Evolutionary conservation across 2,113 vertebrate genomes (phyloP).

Genomic region (Asarcornis scutulata): DNA sequence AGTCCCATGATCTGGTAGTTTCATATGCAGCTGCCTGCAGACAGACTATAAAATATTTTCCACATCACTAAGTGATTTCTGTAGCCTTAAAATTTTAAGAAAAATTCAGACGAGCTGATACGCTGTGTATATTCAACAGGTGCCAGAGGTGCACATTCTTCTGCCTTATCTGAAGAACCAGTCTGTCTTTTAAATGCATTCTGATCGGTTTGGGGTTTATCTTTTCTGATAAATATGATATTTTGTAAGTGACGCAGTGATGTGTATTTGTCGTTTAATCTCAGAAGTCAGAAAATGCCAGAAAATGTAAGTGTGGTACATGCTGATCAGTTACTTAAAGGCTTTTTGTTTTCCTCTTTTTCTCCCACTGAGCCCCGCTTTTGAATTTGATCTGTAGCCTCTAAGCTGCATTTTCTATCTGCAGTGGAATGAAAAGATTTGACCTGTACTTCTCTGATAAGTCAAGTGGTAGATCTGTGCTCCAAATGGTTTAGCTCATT

Average conservation of each 20-base stretch:
- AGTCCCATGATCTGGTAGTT: neutral
- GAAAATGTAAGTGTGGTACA: neutral
- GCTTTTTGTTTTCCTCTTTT: neutral
- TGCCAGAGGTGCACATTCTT: neutral
- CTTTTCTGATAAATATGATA: neutral
- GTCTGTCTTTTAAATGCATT: neutral
- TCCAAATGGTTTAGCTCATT: neutral
- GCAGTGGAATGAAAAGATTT: neutral
- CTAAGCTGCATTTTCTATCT: constrained; percentile 10
- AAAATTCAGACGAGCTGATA: neutral
- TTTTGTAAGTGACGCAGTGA: neutral
- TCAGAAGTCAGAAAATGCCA: neutral
- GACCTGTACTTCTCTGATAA: neutral
- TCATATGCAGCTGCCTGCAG: neutral
- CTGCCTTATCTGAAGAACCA: neutral
- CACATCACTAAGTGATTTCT: neutral
- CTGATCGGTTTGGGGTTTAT: neutral
- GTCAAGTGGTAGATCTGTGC: neutral
- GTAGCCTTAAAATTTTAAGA: neutral
- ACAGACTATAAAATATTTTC: neutral
- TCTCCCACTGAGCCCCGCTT: neutral
- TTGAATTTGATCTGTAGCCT: neutral
- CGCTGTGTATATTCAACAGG: neutral
- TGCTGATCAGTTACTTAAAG: neutral
- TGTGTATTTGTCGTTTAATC: neutral